Evolutionary conservation across 2,797 vertebrate species (phyloP).

Genomic region (Astyanax mexicanus): DNA sequence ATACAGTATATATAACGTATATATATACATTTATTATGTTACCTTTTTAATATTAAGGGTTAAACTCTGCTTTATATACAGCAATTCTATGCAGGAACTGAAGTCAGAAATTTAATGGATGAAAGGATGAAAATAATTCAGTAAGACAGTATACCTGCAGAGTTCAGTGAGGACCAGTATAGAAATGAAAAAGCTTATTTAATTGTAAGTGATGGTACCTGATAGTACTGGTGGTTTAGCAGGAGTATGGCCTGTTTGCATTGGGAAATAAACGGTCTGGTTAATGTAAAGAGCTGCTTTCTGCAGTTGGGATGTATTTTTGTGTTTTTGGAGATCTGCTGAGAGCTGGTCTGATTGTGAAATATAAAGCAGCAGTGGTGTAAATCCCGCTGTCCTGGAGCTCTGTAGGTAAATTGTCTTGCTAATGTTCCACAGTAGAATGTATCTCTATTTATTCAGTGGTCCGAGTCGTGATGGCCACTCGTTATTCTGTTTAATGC

Average conservation of each 20-base stretch:
- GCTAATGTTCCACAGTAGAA: conserved; percentile 27
- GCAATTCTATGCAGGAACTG: conserved; percentile 70
- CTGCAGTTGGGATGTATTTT: not conserved
- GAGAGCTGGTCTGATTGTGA: not conserved
- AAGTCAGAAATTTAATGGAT: conserved; percentile 76
- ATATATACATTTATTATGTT: conserved; percentile 72
- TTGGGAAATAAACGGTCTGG: not conserved
- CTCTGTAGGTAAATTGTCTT: conserved; percentile 69
- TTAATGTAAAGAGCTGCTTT: not conserved
- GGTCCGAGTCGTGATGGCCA: not conserved
- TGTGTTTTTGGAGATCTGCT: not conserved
- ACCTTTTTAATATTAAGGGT: conserved; percentile 62
- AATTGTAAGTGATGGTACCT: too few species aligned
- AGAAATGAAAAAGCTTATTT: not conserved
- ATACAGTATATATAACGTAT: conserved; percentile 59
- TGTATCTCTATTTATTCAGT: conserved; percentile 35
- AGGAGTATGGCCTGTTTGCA: not conserved
- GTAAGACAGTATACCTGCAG: conserved; percentile 66
- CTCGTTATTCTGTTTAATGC: conserved; percentile 4
- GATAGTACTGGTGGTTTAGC: too few species aligned
- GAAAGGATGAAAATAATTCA: conserved; percentile 26
- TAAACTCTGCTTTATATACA: conserved; percentile 63
- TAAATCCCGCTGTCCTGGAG: conserved; percentile 57
- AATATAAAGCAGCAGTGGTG: not conserved
- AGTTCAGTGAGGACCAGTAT: conserved; percentile 23